Evolutionary conservation across 2,113 vertebrate species (phyloP), one percentile per base, ranked within the genome.

Genomic region (rat (Rattus norvegicus)): DNA sequence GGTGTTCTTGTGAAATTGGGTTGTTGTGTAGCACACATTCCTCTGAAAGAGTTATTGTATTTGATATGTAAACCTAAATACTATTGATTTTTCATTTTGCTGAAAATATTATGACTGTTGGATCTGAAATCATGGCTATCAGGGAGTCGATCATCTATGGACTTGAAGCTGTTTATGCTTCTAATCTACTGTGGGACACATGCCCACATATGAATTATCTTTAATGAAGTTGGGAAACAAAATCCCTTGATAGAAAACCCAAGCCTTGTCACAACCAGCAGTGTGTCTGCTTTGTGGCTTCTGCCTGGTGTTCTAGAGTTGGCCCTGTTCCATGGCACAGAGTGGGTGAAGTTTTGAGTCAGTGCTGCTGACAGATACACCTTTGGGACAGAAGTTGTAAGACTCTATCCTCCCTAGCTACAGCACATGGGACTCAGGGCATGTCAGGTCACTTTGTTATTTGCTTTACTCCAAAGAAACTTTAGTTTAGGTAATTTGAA

Each of bases 161-260:
- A 77, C 30, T 59, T 30, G 47, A 76, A 43, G 47, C 49, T 93
- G 43, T 92, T 81, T 24, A 43, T 54, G 87, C 7, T 52, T 95
- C 52, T 91, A 85, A 91, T 81, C 13, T 65, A 43, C 84, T 36
- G 56, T 65, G 30, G 12, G 73, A 30, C 47, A 52, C 80, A 77
- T 59, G 14, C 59, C 61, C 76, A 52, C 49, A 69, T 61, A 36
- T 12, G 91, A 19, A 3, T 69, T 95, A 61, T 88, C 84, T 97
- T 94, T 81, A 91, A 54, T 84, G 28, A 94, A 88, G 47, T 88
- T 88, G 43, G 91, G 72, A 91, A 90, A 91, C 5, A 88, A 94
- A 84, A 24, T 49, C 33, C 26, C 72, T 39, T n/a, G 26, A 24
- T 73, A 14, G 69, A 81, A 91, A 92, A 33, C 10, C 30, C 56